Evolutionary conservation across 1,140 invertebrate species (phyloP).

Genomic region (Drosophila hydei): DNA sequence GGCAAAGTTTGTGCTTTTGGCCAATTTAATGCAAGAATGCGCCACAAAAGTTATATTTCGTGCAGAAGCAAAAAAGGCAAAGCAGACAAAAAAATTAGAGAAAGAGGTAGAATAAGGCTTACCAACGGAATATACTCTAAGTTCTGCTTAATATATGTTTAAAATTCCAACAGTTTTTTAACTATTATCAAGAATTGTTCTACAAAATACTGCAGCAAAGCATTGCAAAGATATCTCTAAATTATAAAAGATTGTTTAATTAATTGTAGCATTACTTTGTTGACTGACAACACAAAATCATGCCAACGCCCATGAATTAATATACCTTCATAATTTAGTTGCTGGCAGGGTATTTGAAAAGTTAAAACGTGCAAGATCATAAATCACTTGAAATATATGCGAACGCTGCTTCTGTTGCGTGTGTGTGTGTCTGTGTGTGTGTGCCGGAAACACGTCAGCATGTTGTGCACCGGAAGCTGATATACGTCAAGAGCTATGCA

Average conservation of each 20-base stretch:
- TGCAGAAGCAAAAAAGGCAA: conserved; percentile 3
- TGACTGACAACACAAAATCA: no score
- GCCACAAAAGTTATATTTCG: conserved; percentile 42
- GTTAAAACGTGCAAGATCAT: conserved; percentile 39
- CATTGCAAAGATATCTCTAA: no score
- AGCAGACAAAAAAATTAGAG: background rate
- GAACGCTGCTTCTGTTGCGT: conserved; percentile 24
- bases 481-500: conserved; percentile 49
- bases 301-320: background rate
- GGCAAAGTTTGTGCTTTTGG: conserved; percentile 11
- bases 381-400: conserved; percentile 61
- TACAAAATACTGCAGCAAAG: no score
- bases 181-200: no score
- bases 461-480: conserved; percentile 76
- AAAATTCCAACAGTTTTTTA: no score
- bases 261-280: no score
- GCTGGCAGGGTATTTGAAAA: background rate
- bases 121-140: background rate
- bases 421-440: conserved; percentile 4
- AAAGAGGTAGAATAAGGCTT: background rate
- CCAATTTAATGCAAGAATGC: conserved; percentile 61
- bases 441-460: conserved; percentile 76
- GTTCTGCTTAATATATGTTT: no score
- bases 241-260: no score
- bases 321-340: background rate